Evolutionary conservation across 2,888 invertebrate species (phyloP).

Genomic region (Eupithecia abbreviata): DNA sequence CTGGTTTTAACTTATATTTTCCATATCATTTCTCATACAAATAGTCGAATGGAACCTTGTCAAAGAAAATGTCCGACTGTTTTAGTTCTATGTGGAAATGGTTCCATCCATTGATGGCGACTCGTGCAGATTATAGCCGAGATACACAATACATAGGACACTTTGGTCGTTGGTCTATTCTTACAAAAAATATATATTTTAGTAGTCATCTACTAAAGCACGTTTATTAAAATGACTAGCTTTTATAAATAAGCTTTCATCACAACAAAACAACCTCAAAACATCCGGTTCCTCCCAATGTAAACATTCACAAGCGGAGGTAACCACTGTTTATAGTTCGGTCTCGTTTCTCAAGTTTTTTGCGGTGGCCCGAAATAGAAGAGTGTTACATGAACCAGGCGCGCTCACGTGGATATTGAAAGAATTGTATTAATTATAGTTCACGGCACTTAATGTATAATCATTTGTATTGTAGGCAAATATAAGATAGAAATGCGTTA

Average conservation of each 20-base stretch:
- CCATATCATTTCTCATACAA: background rate
- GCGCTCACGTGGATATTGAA: background rate
- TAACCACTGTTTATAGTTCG: constrained; percentile 31
- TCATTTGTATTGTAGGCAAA: background rate
- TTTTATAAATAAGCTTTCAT: background rate
- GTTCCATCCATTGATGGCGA: background rate
- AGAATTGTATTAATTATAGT: background rate
- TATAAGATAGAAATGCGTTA: background rate
- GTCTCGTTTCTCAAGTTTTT: constrained; percentile 41
- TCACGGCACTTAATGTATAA: background rate
- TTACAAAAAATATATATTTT: background rate
- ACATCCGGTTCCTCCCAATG: constrained; percentile 39
- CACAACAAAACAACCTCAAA: constrained; percentile 4
- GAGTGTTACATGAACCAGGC: constrained; percentile 23
- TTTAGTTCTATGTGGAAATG: background rate
- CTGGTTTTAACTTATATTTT: background rate
- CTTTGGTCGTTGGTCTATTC: background rate
- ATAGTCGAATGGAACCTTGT: background rate
- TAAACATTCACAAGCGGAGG: constrained; percentile 33
- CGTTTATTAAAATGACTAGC: background rate
- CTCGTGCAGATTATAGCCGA: background rate
- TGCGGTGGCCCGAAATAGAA: constrained; percentile 33
- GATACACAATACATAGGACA: background rate
- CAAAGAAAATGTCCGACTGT: background rate
- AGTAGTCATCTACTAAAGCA: background rate